phyloP scores from a whole-genome alignment of 2,113 vertebrate genomes.

The Esox niger region DNA sequence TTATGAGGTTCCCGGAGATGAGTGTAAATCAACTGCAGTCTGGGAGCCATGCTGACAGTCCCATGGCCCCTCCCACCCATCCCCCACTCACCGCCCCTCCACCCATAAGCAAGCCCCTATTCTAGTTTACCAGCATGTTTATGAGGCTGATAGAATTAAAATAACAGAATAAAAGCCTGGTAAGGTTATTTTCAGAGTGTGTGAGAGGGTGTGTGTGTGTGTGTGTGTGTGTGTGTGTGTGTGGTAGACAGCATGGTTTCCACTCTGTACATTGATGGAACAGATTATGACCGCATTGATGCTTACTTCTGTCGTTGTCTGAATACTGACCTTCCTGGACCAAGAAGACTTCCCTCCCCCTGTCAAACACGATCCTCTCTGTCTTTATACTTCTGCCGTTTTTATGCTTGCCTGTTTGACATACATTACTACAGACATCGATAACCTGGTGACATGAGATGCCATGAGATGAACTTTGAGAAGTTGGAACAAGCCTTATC shows the following conservation, averaged over 20 bases:
- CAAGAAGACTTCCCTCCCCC: too few species aligned
- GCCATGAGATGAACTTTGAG: too few species aligned
- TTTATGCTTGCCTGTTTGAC: constrained; percentile 56
- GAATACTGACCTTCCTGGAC: too few species aligned
- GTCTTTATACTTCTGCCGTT: constrained; percentile 44
- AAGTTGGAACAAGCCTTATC: too few species aligned
- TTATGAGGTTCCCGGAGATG: constrained; percentile 4
- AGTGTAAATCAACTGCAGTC: constrained; percentile 1
- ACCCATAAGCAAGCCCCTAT: constrained; percentile 9
- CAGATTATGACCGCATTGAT: constrained; percentile 1
- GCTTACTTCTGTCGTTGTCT: neutral
- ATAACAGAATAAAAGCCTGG: constrained; percentile 37
- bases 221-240: neutral
- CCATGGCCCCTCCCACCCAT: neutral
- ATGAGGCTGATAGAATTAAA: constrained; percentile 41
- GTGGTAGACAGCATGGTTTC: constrained; percentile 6
- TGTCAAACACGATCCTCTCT: constrained; percentile 43
- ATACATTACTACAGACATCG: too few species aligned
- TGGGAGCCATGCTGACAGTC: neutral
- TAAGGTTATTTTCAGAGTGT: constrained; percentile 34
- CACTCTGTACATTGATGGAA: neutral
- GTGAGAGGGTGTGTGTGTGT: neutral
- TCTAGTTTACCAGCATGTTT: constrained; percentile 26
- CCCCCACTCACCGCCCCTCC: neutral
- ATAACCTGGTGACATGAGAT: too few species aligned